Conservation (phyloP, 2,113 vertebrate species). For the Prunella himalayana region DNA sequence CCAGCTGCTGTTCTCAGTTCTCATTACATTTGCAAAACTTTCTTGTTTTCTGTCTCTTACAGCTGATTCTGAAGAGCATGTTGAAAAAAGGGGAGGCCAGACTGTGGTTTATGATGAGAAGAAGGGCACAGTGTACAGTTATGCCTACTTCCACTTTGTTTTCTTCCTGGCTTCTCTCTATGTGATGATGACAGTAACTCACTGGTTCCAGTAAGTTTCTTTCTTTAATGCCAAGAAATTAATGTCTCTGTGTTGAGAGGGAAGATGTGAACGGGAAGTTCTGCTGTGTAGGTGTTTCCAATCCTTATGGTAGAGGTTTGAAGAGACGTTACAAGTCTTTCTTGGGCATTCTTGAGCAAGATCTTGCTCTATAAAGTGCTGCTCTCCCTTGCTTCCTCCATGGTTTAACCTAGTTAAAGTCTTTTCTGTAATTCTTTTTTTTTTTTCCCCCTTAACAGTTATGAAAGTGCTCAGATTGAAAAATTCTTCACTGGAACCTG, state of each 20-base stretch:
- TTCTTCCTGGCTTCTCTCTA: slow-evolving; percentile 96
- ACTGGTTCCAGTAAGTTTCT: slow-evolving; percentile 94
- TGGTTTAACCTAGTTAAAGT: background rate
- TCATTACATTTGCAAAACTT: background rate
- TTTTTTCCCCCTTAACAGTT: slow-evolving; percentile 71
- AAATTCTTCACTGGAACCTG: slow-evolving; percentile 87
- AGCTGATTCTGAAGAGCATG: slow-evolving; percentile 75
- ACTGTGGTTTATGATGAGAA: slow-evolving; percentile 88
- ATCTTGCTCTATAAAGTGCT: background rate
- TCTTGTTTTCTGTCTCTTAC: background rate
- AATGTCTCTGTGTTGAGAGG: background rate
- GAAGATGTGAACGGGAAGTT: background rate
- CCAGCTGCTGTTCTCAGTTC: background rate
- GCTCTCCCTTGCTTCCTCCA: background rate
- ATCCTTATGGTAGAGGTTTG: background rate
- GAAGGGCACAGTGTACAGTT: slow-evolving; percentile 85
- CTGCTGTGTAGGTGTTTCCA: background rate
- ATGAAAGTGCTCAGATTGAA: slow-evolving; percentile 86
- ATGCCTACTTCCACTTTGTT: slow-evolving; percentile 92
- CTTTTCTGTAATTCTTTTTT: background rate
- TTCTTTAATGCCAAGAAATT: background rate
- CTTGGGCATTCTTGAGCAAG: background rate
- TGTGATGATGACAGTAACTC: slow-evolving; percentile 97
- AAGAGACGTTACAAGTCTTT: background rate
- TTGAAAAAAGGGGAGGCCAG: slow-evolving; percentile 75